Evolutionary conservation across 2,797 vertebrate genomes (phyloP).

Genomic region (Dendrocincla fuliginosa): DNA sequence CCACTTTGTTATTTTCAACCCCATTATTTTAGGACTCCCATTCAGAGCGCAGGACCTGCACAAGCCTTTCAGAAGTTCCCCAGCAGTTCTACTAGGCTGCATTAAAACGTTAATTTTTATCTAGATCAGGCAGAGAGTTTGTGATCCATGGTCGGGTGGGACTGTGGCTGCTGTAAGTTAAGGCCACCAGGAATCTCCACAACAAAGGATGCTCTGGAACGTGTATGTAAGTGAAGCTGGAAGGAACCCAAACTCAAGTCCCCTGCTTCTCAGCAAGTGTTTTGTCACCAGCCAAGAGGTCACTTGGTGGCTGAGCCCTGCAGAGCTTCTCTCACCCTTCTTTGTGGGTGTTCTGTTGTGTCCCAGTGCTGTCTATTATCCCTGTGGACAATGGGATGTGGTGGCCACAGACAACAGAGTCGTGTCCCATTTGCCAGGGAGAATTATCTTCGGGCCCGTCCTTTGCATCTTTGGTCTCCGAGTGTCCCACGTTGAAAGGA

Average conservation of each 20-base stretch:
- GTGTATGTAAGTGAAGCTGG: neutral
- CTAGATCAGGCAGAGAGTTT: constrained; percentile 36
- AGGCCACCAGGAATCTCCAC: constrained; percentile 4
- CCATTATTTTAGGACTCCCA: neutral
- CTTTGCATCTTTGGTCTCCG: constrained; percentile 67
- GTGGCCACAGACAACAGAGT: constrained; percentile 61
- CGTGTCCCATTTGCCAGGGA: constrained; percentile 75
- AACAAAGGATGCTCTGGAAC: neutral
- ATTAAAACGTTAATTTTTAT: neutral
- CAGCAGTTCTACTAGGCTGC: neutral
- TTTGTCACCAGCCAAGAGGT: constrained; percentile 44
- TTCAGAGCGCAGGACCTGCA: neutral
- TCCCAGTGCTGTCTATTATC: constrained; percentile 56
- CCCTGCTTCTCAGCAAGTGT: neutral
- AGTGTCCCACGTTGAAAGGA: constrained; percentile 79
- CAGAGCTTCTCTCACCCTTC: neutral
- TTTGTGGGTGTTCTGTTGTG: constrained; percentile 56
- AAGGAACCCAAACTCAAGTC: neutral
- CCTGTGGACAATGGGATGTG: constrained; percentile 67
- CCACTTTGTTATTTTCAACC: neutral
- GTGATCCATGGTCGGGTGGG: neutral
- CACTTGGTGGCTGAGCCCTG: constrained; percentile 10
- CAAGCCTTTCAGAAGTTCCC: constrained; percentile 7
- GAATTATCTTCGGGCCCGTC: constrained; percentile 77
- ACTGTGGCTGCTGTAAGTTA: neutral